Percentiles rank a stretch among this genome's conserved stretches.
Evolutionary conservation across 2,888 invertebrate species (phyloP).

Genomic region (Patella depressa): DNA sequence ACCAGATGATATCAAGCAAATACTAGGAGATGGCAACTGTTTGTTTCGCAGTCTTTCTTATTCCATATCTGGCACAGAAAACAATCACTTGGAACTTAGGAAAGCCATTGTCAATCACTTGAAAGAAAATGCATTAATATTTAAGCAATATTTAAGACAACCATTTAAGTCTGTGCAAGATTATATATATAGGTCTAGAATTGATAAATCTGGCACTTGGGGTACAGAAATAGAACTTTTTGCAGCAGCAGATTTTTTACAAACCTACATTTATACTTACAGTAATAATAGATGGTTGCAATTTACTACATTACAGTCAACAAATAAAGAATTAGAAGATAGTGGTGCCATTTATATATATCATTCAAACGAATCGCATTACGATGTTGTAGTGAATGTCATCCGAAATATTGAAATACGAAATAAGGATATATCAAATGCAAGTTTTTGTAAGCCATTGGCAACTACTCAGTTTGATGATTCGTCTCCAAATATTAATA

Average conservation of each 20-base stretch:
- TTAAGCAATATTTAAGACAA: not conserved
- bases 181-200: not conserved
- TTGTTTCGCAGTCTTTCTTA: not conserved
- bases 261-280: not conserved
- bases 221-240: not conserved
- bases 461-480: too few relatives aligned
- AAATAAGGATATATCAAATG: too few relatives aligned
- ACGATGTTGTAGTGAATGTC: not conserved
- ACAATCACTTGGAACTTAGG: not conserved
- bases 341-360: not conserved
- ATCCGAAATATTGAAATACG: too few relatives aligned
- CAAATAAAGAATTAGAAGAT: not conserved
- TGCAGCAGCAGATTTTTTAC: not conserved
- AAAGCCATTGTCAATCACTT: not conserved
- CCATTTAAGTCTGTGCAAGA: not conserved
- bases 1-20: not conserved
- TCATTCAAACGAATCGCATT: not conserved
- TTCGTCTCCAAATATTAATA: too few relatives aligned
- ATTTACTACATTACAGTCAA: not conserved
- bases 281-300: not conserved
- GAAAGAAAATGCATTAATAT: not conserved
- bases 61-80: not conserved
- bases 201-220: not conserved
- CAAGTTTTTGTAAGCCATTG: too few relatives aligned
- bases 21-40: not conserved